These are phyloP conservation scores for Cyclargus thomasi DNA, from an alignment of 1,140 invertebrate species.

Conservation along the genomic window DNA sequence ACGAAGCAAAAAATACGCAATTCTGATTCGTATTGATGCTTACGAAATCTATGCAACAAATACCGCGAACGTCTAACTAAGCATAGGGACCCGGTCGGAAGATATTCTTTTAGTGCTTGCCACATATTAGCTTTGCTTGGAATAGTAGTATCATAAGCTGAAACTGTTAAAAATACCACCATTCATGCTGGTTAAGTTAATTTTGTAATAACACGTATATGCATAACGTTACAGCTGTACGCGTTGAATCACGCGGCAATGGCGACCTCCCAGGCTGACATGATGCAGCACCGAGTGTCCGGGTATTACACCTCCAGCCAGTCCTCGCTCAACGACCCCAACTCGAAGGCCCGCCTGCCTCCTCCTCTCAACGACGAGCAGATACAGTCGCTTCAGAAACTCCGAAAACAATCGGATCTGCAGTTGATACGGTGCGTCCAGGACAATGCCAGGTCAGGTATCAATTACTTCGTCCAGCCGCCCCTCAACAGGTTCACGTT, in stretches of 20 bases:
- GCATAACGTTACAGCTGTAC: constrained; percentile 75
- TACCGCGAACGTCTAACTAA: too few relatives aligned
- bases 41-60: too few relatives aligned
- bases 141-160: too few relatives aligned
- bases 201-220: too few relatives aligned
- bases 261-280: constrained; percentile 80
- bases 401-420: constrained; percentile 90
- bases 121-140: too few relatives aligned
- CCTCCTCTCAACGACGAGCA: constrained; percentile 68
- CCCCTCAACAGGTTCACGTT: constrained; percentile 88
- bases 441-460: constrained; percentile 86
- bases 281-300: constrained; percentile 86
- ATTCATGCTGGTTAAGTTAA: too few relatives aligned
- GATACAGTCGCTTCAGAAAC: constrained; percentile 82
- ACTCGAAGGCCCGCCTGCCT: constrained; percentile 43
- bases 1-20: too few relatives aligned
- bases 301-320: constrained; percentile 86
- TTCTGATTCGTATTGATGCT: too few relatives aligned
- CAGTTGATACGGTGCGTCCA: constrained; percentile 88
- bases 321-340: constrained; percentile 58
- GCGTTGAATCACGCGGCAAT: constrained; percentile 79
- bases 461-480: constrained; percentile 92
- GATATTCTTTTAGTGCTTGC: too few relatives aligned
- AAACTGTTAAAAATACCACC: too few relatives aligned
- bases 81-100: too few relatives aligned